Percentiles rank a stretch among this genome's conserved stretches.
phyloP scores from a whole-genome alignment of 2,888 invertebrate genomes.

The Trypoxylon attenuatum region DNA sequence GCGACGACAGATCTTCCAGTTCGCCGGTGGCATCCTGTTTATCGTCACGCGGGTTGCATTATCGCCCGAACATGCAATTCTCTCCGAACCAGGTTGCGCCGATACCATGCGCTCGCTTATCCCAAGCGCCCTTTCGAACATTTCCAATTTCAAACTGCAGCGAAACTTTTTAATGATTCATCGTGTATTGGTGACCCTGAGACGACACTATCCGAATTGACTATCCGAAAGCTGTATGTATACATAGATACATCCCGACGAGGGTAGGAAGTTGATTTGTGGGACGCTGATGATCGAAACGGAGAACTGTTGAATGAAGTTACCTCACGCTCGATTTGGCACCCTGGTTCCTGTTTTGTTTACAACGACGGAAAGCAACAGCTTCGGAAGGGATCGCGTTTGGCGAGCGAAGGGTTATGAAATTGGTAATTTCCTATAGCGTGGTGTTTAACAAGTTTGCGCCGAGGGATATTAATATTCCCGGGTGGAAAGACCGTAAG shows the following conservation, averaged over 20 bases:
- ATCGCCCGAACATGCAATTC: neutral
- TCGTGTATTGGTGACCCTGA: no score
- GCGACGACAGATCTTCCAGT: conserved; percentile 13
- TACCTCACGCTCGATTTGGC: conserved; percentile 35
- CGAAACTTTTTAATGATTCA: no score
- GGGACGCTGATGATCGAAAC: neutral
- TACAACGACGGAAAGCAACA: conserved; percentile 9
- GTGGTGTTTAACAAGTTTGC: no score
- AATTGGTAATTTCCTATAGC: no score
- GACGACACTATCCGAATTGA: no score
- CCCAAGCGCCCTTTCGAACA: neutral
- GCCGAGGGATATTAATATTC: no score
- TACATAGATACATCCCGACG: no score
- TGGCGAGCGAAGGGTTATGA: conserved; percentile 8
- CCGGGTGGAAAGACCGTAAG: no score
- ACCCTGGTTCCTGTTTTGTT: conserved; percentile 21
- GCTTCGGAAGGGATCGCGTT: conserved; percentile 4
- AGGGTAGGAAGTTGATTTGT: conserved; percentile 14
- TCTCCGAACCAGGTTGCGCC: neutral
- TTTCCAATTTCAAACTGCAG: no score
- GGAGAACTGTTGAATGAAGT: conserved; percentile 22
- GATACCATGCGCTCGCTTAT: neutral
- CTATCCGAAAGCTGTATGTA: no score
- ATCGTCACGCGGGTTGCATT: neutral
- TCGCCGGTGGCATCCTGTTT: neutral